Conservation (phyloP, 92 coral and sea anemone genomes). For the Heteractis magnifica region DNA sequence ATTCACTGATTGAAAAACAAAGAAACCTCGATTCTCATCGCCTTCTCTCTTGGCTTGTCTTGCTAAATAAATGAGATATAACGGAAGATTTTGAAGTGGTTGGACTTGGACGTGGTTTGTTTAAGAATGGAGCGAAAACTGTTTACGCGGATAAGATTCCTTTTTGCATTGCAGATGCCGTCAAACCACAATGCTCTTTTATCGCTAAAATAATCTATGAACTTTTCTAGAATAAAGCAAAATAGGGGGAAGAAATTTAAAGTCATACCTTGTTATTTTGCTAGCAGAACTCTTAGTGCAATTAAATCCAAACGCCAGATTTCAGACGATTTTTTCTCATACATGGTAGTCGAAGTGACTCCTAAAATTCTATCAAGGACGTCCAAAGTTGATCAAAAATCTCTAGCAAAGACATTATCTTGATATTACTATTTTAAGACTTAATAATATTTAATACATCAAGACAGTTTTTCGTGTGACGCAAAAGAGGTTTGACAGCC, state of each 20-base stretch:
- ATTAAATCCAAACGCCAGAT: neutral
- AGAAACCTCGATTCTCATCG: neutral
- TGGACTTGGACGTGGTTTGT: neutral
- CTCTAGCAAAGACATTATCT: neutral
- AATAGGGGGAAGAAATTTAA: neutral
- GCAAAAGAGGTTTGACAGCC: neutral
- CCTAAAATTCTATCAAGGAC: neutral
- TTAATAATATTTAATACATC: neutral
- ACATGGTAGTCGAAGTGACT: neutral
- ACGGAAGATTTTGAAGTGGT: neutral
- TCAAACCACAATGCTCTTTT: slow-evolving; percentile 13
- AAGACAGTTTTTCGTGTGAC: neutral
- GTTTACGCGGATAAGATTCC: neutral
- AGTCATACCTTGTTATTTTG: no score
- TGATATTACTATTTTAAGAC: no score
- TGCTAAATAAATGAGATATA: neutral
- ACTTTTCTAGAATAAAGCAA: neutral
- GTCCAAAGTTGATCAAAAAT: neutral
- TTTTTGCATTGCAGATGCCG: slow-evolving; percentile 30
- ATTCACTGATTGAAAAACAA: neutral
- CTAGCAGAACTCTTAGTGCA: neutral
- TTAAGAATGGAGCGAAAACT: slow-evolving; percentile 13
- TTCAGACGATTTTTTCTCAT: neutral
- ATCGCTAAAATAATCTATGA: slow-evolving; percentile 22
- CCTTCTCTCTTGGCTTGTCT: no score